A percentile compares a stretch with the other conserved stretches of the same genome.
phyloP scores from a whole-genome alignment of 2,888 invertebrate genomes.

The Callyntrura sp. region DNA sequence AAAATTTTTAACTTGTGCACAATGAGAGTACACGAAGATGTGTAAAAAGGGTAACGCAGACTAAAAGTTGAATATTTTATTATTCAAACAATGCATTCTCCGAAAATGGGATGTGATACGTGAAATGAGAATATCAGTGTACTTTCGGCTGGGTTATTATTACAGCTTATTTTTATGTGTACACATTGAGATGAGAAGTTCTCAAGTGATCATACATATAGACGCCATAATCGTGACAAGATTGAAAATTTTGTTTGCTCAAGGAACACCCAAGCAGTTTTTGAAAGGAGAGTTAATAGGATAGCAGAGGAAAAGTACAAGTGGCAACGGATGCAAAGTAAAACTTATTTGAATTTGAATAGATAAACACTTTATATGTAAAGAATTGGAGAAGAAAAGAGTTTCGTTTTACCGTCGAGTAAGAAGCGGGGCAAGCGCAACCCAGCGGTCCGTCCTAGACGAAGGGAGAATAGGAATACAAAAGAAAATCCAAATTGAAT shows the following conservation, averaged over 20 bases:
- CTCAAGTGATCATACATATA: neutral
- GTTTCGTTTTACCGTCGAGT: slow-evolving; percentile 78
- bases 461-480: slow-evolving; percentile 9
- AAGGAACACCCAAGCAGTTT: neutral
- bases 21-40: neutral
- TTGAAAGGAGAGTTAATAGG: neutral
- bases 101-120: slow-evolving; percentile 2
- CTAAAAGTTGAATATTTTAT: slow-evolving; percentile 37
- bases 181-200: neutral
- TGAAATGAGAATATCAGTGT: neutral
- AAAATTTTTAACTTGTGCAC: too few species aligned
- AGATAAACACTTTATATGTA: neutral
- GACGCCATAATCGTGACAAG: slow-evolving; percentile 45
- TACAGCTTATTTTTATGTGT: slow-evolving; percentile 4
- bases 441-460: slow-evolving; percentile 88
- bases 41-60: neutral
- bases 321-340: neutral
- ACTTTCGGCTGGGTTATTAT: neutral
- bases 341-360: neutral
- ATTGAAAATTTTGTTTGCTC: slow-evolving; percentile 38
- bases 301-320: neutral
- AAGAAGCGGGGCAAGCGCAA: slow-evolving; percentile 88
- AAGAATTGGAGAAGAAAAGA: slow-evolving; percentile 27
- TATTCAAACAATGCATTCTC: neutral
- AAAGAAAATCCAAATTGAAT: neutral